Conservation (phyloP, 2,797 vertebrate genomes). For the Falco rusticolus region DNA sequence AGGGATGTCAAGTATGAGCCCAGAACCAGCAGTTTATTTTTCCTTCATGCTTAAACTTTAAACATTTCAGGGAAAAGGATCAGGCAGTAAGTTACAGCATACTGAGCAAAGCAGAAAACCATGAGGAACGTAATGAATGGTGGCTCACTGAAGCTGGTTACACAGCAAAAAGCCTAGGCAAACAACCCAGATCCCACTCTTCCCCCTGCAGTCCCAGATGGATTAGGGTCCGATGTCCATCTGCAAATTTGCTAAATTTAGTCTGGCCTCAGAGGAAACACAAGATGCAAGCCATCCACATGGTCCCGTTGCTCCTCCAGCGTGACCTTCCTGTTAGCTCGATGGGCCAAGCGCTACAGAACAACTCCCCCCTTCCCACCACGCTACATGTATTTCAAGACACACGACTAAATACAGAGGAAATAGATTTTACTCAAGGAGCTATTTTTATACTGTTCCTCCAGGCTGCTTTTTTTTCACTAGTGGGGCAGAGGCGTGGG, state of each 20-base stretch:
- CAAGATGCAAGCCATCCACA: constrained; percentile 20
- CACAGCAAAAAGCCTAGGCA: not conserved
- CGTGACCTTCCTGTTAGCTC: constrained; percentile 47
- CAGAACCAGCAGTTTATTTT: not conserved
- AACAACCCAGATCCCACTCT: not conserved
- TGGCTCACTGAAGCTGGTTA: not conserved
- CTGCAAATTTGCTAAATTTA: constrained; percentile 63
- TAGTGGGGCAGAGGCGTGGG: not conserved
- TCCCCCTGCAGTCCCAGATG: not conserved
- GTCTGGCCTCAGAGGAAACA: constrained; percentile 43
- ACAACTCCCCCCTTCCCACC: not conserved
- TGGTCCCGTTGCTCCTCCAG: not conserved
- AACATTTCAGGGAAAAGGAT: not conserved
- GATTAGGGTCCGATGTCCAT: not conserved
- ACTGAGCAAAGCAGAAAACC: not conserved
- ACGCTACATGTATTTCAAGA: not conserved
- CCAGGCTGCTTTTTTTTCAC: not conserved
- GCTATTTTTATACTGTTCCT: constrained; percentile 26
- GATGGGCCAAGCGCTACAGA: not conserved
- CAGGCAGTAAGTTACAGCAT: not conserved
- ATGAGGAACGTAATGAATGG: not conserved
- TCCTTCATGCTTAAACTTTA: not conserved
- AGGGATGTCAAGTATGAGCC: not conserved
- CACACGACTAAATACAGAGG: not conserved
- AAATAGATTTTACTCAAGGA: not conserved